A percentile compares a stretch with the other conserved stretches of the same genome.
These are phyloP conservation scores for Mareca penelope DNA, from an alignment of 2,797 vertebrate species.

Conservation along the genomic window DNA sequence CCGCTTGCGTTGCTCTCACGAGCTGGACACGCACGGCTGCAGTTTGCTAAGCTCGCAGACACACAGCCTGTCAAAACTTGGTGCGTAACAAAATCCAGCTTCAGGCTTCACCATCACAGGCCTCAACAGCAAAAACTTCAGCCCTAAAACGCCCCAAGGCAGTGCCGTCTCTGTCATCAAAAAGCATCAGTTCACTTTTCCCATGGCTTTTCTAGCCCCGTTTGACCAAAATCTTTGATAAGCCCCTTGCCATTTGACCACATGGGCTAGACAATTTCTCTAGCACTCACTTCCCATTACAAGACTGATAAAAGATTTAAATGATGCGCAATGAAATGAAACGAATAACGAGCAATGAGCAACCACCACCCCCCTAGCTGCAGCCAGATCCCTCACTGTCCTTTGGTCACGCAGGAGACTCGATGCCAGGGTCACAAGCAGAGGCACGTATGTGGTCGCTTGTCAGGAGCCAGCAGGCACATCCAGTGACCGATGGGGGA, in stretches of 20 bases:
- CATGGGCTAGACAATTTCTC: background rate
- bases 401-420: background rate
- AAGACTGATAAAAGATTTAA: background rate
- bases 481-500: rapidly evolving
- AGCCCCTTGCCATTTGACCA: background rate
- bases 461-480: rapidly evolving
- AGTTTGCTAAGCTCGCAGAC: background rate
- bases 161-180: background rate
- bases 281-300: background rate
- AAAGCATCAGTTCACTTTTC: background rate
- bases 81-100: background rate
- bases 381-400: background rate
- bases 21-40: rapidly evolving
- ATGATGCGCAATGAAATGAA: background rate
- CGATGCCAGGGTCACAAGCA: rapidly evolving
- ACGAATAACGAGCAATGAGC: background rate
- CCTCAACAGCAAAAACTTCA: background rate
- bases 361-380: background rate
- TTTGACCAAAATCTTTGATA: background rate
- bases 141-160: background rate
- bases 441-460: rapidly evolving
- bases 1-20: rapidly evolving
- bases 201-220: background rate
- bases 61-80: background rate
- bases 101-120: rapidly evolving